Evolutionary conservation across 2,888 invertebrate species (phyloP).

Genomic region (Dioctria linearis): DNA sequence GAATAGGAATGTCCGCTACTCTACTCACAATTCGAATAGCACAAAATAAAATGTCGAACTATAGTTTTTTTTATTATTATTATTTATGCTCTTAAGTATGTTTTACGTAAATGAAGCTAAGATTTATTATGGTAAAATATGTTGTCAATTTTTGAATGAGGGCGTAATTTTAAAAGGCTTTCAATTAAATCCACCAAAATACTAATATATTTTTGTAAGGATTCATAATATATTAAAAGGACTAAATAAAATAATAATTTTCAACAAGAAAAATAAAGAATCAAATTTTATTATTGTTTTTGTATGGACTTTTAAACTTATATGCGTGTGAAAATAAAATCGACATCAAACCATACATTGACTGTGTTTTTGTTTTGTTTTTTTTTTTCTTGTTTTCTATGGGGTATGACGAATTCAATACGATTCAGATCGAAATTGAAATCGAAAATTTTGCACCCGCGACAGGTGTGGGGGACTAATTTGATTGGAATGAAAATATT

Average conservation of each 20-base stretch:
- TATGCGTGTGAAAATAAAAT: constrained; percentile 58
- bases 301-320: constrained; percentile 58
- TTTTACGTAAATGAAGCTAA: constrained; percentile 17
- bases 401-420: too few species aligned
- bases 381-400: too few species aligned
- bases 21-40: constrained; percentile 14
- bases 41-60: constrained; percentile 29
- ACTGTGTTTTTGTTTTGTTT: too few species aligned
- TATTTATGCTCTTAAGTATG: constrained; percentile 29
- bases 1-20: background rate
- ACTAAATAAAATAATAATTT: constrained; percentile 34
- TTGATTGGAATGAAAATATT: too few species aligned
- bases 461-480: too few species aligned
- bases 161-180: constrained; percentile 49
- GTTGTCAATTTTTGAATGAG: constrained; percentile 47
- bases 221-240: constrained; percentile 45
- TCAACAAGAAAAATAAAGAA: constrained; percentile 32
- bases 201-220: constrained; percentile 57
- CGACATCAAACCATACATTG: constrained; percentile 21
- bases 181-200: constrained; percentile 53
- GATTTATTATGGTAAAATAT: constrained; percentile 7
- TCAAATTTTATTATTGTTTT: constrained; percentile 58
- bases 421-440: too few species aligned
- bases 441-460: too few species aligned
- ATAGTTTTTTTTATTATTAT: constrained; percentile 3